A percentile compares a stretch with the other conserved stretches of the same genome.
These are phyloP conservation scores for Sesia apiformis DNA, from an alignment of 2,888 invertebrate genomes.

Conservation along the genomic window DNA sequence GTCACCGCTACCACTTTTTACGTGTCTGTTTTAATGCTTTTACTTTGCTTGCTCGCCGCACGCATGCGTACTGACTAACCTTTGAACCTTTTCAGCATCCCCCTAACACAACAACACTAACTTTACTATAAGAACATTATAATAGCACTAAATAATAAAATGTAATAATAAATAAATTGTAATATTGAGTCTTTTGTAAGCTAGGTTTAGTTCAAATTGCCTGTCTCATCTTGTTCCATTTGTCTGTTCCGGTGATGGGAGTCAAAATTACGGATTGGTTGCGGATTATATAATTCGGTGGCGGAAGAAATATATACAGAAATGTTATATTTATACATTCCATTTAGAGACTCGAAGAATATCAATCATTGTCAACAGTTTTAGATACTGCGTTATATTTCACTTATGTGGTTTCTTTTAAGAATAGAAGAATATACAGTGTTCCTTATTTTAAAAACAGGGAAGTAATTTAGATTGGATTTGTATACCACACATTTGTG, in stretches of 20 bases:
- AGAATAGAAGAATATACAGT: too few relatives aligned
- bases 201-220: constrained; percentile 17
- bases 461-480: too few relatives aligned
- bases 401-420: too few relatives aligned
- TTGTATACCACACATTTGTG: too few relatives aligned
- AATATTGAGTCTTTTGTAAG: background rate
- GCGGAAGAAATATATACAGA: background rate
- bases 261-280: constrained; percentile 9
- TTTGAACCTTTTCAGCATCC: constrained; percentile 70
- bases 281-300: constrained; percentile 9
- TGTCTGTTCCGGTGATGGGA: constrained; percentile 23
- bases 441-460: too few relatives aligned
- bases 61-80: constrained; percentile 69
- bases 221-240: constrained; percentile 44
- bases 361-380: too few relatives aligned
- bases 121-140: constrained; percentile 20
- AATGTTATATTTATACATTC: background rate
- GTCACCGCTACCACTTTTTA: constrained; percentile 52
- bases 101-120: constrained; percentile 54
- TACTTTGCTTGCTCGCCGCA: constrained; percentile 62
- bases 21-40: constrained; percentile 47
- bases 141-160: constrained; percentile 21
- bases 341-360: background rate
- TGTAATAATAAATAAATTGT: background rate
- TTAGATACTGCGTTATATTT: too few relatives aligned